Evolutionary conservation across 2,113 vertebrate species (phyloP).

Genomic region (Seriola aureovittata): DNA sequence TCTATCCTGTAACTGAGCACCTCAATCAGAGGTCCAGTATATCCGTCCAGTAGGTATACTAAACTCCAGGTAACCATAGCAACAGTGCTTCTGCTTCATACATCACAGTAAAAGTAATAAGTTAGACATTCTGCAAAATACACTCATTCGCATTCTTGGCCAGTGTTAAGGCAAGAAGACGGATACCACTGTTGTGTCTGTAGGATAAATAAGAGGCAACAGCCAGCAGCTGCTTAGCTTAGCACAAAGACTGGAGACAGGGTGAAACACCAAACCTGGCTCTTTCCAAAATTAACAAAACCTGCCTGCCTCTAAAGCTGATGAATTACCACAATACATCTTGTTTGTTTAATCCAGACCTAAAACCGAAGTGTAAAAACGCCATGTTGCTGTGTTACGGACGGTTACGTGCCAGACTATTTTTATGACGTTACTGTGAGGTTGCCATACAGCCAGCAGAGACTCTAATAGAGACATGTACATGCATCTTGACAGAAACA

Average conservation of each 20-base stretch:
- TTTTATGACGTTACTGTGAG: not conserved
- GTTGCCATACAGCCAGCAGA: not conserved
- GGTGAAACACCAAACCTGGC: not conserved
- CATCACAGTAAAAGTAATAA: not conserved
- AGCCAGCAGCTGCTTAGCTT: not conserved
- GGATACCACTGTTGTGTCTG: not conserved
- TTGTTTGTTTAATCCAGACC: not conserved
- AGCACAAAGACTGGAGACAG: not conserved
- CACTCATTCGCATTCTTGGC: no score
- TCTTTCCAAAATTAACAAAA: not conserved
- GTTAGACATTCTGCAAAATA: no score
- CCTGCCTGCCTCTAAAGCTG: not conserved
- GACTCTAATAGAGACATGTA: no score
- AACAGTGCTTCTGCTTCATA: not conserved
- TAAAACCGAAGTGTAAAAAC: not conserved
- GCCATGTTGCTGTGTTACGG: not conserved
- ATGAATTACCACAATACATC: not conserved
- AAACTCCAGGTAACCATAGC: constrained; percentile 3
- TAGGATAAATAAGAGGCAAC: not conserved
- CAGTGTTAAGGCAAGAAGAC: no score
- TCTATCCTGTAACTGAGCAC: not conserved
- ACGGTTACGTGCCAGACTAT: not conserved
- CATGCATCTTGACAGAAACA: no score
- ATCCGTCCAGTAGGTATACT: not conserved
- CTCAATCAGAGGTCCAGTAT: not conserved